Conservation (phyloP, 1,140 invertebrate genomes). For the Drosophila nikananu region DNA sequence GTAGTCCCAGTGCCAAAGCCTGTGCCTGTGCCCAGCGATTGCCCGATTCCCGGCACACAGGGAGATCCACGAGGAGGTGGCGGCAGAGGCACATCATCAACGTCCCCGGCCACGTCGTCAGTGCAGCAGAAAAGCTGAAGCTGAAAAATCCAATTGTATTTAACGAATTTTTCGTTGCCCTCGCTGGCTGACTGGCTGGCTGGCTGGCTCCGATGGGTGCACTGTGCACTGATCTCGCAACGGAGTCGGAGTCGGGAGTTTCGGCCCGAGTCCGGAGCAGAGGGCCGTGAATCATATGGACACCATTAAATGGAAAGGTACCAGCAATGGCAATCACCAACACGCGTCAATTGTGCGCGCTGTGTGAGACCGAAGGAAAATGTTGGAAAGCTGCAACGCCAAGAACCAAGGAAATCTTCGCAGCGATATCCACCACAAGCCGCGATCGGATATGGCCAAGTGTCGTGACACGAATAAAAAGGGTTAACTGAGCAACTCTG, state of each 20-base stretch:
- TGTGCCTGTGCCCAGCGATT: constrained; percentile 54
- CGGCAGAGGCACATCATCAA: constrained; percentile 78
- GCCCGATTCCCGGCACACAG: constrained; percentile 61
- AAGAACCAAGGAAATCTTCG: constrained; percentile 34
- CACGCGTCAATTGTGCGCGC: constrained; percentile 78
- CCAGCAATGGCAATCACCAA: constrained; percentile 74
- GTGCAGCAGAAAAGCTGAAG: constrained; percentile 54
- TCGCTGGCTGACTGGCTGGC: constrained; percentile 3
- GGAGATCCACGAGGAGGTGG: constrained; percentile 42
- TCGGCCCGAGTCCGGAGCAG: constrained; percentile 35
- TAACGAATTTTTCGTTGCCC: constrained; percentile 72
- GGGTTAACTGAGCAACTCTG: neutral
- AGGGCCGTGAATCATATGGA: constrained; percentile 81
- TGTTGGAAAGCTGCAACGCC: constrained; percentile 20
- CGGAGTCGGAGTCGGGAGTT: constrained; percentile 8
- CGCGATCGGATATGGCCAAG: constrained; percentile 22
- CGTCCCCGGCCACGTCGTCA: constrained; percentile 61
- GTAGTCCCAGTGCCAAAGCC: constrained; percentile 41
- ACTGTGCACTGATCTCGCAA: constrained; percentile 5
- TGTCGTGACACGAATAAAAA: constrained; percentile 35
- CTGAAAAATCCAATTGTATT: constrained; percentile 81
- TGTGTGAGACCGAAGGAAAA: constrained; percentile 67
- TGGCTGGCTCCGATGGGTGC: constrained; percentile 22
- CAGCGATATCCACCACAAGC: constrained; percentile 19
- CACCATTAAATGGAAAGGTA: constrained; percentile 82